phyloP scores from a whole-genome alignment of 2,888 invertebrate species.

The Colletes collaris region DNA sequence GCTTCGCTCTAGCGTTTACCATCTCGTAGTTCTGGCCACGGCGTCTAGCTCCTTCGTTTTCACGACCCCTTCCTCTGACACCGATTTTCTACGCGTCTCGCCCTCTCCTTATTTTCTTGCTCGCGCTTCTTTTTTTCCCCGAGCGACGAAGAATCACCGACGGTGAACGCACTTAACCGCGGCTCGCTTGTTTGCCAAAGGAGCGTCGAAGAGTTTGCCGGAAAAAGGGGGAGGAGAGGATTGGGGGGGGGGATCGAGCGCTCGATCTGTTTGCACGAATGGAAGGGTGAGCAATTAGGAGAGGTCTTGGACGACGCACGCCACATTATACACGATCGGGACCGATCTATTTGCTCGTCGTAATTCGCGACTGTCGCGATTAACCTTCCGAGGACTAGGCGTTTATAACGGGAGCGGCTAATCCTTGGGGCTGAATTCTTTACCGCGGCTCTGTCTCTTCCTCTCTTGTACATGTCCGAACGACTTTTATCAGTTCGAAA shows the following conservation, averaged over 20 bases:
- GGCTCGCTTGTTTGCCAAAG: constrained; percentile 30
- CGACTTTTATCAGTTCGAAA: too few relatives aligned
- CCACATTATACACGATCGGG: neutral
- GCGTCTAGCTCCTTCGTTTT: constrained; percentile 24
- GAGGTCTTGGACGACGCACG: neutral
- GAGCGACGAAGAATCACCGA: neutral
- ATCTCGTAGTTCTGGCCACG: neutral
- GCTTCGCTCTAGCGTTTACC: neutral
- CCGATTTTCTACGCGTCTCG: constrained; percentile 15
- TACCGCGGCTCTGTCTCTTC: neutral
- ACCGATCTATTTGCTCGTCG: neutral
- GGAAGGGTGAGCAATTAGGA: neutral
- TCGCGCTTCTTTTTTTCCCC: neutral
- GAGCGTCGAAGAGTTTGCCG: constrained; percentile 17
- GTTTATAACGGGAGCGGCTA: neutral
- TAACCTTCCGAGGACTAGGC: neutral
- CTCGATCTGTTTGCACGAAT: neutral
- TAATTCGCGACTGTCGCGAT: neutral
- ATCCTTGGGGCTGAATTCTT: neutral
- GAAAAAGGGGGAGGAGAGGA: too few relatives aligned
- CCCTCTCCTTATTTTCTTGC: constrained; percentile 13
- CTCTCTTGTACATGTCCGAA: neutral
- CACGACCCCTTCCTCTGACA: constrained; percentile 28
- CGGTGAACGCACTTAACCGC: neutral
- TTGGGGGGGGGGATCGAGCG: neutral